Evolutionary conservation across 92 coral and sea anemone genomes (phyloP).

Genomic region (Isaurus tuberculatus): DNA sequence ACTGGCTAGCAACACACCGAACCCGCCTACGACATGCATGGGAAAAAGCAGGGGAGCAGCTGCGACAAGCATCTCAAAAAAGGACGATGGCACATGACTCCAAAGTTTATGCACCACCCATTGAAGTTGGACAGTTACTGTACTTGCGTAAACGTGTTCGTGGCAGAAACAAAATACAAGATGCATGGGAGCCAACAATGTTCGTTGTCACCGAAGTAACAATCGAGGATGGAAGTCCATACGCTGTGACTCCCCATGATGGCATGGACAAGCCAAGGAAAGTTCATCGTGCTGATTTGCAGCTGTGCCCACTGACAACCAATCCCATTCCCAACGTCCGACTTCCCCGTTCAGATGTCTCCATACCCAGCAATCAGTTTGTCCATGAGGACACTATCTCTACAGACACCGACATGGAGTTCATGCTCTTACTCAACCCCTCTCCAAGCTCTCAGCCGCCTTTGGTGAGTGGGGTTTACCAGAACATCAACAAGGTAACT

Average conservation of each 20-base stretch:
- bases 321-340: background rate
- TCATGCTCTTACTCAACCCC: constrained; percentile 48
- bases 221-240: constrained; percentile 62
- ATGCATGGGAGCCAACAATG: constrained; percentile 56
- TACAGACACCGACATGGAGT: constrained; percentile 47
- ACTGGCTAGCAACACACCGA: constrained; percentile 58
- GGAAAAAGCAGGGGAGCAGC: constrained; percentile 53
- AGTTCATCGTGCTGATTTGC: constrained; percentile 57
- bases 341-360: constrained; percentile 11
- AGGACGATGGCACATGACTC: constrained; percentile 48
- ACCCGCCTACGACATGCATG: constrained; percentile 46
- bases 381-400: constrained; percentile 48
- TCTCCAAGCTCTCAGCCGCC: constrained; percentile 25
- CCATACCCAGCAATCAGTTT: constrained; percentile 19
- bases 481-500: constrained; percentile 8
- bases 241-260: constrained; percentile 54
- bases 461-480: background rate
- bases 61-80: constrained; percentile 47
- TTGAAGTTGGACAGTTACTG: constrained; percentile 48
- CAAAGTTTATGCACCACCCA: constrained; percentile 28
- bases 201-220: constrained; percentile 62
- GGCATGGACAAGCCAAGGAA: constrained; percentile 49
- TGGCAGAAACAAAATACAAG: constrained; percentile 60
- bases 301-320: constrained; percentile 54
- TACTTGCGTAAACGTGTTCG: constrained; percentile 57